Evolutionary conservation across 2,113 vertebrate species (phyloP).

Genomic region (Myxocyprinus asiaticus): DNA sequence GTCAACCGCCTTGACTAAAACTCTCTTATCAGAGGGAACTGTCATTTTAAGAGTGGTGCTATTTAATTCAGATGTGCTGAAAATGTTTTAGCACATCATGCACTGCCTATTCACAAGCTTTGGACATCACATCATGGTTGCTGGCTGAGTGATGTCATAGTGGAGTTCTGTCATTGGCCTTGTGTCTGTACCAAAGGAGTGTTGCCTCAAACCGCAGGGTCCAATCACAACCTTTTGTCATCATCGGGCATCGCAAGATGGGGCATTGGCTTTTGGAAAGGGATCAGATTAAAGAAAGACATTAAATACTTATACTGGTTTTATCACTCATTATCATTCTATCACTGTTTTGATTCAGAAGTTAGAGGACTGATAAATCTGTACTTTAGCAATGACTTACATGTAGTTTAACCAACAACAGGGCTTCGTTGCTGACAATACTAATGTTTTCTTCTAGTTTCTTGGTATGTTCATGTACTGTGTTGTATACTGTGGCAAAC

Average conservation of each 20-base stretch:
- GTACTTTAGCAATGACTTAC: constrained; percentile 26
- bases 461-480: constrained; percentile 54
- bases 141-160: constrained; percentile 13
- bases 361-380: background rate
- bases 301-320: background rate
- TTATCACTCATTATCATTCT: background rate
- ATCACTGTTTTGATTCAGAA: background rate
- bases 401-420: constrained; percentile 26
- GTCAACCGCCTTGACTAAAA: constrained; percentile 28
- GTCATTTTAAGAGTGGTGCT: constrained; percentile 67
- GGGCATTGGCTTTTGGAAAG: constrained; percentile 14
- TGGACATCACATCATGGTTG: background rate
- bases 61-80: background rate
- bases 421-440: constrained; percentile 35
- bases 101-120: background rate
- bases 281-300: background rate
- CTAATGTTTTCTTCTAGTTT: constrained; percentile 51
- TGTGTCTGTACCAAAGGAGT: constrained; percentile 53
- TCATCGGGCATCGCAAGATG: no score
- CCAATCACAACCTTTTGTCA: background rate
- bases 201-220: constrained; percentile 35
- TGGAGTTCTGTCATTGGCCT: constrained; percentile 15
- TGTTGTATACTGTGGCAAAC: constrained; percentile 58
- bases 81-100: constrained; percentile 7
- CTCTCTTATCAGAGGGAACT: constrained; percentile 27